Conservation (phyloP, 2,888 invertebrate genomes). For the Microctonus aethiopoides region DNA sequence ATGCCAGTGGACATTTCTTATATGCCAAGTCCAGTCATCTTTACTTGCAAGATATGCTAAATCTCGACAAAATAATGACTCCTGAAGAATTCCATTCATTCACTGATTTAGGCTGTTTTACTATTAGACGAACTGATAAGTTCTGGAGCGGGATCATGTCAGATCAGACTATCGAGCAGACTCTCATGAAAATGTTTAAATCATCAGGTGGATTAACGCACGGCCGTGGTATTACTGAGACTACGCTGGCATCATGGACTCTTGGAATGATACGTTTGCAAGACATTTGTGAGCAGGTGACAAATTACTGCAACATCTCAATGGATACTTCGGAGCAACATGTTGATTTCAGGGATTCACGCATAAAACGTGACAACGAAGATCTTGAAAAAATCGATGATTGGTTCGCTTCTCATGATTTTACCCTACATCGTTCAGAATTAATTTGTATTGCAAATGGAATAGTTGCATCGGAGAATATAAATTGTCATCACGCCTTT, state of each 20-base stretch:
- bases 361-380: conserved; percentile 36
- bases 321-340: conserved; percentile 31
- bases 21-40: conserved; percentile 58
- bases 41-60: conserved; percentile 61
- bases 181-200: conserved; percentile 18
- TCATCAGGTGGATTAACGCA: conserved; percentile 14
- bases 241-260: conserved; percentile 16
- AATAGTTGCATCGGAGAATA: background rate
- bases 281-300: conserved; percentile 28
- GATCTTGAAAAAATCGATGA: conserved; percentile 34
- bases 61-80: conserved; percentile 45
- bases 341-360: conserved; percentile 27
- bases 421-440: conserved; percentile 21
- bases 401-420: conserved; percentile 33
- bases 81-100: conserved; percentile 13
- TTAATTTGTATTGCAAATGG: conserved; percentile 11
- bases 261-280: conserved; percentile 30
- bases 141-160: conserved; percentile 25
- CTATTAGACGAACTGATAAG: conserved; percentile 17
- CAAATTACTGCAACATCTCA: conserved; percentile 20
- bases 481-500: conserved; percentile 11
- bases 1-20: conserved; percentile 59
- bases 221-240: conserved; percentile 20
- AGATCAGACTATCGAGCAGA: conserved; percentile 25
- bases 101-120: conserved; percentile 17